A percentile compares a stretch with the other conserved stretches of the same genome.
Conservation (phyloP, 2,888 invertebrate species). For the Agrenia bidenticulata region DNA sequence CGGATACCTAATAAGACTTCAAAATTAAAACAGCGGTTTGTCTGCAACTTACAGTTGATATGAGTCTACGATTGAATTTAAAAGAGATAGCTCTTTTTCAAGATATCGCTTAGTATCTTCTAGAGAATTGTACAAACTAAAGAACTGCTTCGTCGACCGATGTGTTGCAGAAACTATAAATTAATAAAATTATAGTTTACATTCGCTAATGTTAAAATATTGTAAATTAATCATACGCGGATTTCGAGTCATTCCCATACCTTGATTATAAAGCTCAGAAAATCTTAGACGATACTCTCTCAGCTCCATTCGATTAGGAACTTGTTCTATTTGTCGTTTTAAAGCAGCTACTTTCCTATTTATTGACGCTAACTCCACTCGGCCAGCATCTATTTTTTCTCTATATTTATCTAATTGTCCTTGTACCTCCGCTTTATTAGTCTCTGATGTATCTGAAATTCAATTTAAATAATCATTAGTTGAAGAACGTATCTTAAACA, state of each 20-base stretch:
- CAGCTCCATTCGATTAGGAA: constrained; percentile 88
- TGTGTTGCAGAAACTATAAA: constrained; percentile 86
- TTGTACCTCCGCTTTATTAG: constrained; percentile 41
- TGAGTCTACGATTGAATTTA: constrained; percentile 86
- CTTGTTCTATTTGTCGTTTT: constrained; percentile 84
- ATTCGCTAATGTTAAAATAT: no score
- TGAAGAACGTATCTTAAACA: constrained; percentile 17
- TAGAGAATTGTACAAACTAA: constrained; percentile 90
- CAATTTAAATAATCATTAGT: no score
- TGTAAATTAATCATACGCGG: no score
- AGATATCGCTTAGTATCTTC: constrained; percentile 92
- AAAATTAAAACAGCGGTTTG: constrained; percentile 5
- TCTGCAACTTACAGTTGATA: constrained; percentile 70
- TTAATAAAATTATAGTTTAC: constrained; percentile 32
- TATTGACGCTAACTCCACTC: constrained; percentile 73
- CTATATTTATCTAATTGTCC: constrained; percentile 63
- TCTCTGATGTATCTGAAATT: constrained; percentile 46
- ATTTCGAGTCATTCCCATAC: constrained; percentile 56
- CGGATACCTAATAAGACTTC: constrained; percentile 9
- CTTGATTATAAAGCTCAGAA: constrained; percentile 92
- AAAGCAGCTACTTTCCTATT: constrained; percentile 78
- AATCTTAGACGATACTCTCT: constrained; percentile 94
- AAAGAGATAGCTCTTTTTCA: constrained; percentile 81
- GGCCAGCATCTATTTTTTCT: constrained; percentile 63
- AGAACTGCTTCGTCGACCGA: constrained; percentile 96